Base-by-base conservation (phyloP, 2,797 vertebrate genomes). In the Trichosurus vulpecula region DNA sequence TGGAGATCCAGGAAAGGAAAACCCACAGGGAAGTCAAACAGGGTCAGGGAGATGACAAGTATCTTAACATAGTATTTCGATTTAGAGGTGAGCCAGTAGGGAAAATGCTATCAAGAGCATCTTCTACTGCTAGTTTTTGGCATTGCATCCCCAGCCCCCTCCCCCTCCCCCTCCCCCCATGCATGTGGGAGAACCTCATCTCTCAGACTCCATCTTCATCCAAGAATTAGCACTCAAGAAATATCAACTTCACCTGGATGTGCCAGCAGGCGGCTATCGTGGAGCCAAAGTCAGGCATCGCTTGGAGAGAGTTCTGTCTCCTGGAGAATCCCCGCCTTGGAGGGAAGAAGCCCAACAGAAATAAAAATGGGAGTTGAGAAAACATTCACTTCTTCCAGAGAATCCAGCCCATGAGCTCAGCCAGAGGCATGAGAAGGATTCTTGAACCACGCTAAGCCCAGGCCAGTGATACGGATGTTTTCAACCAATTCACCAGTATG, bases 381-480 rank as follows among this genome's bases (percentile, higher is more conserved):
- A 57, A 16, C 51, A 93, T 57, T 74, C 30, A 92, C 1, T 94
- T 90, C 5, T 81, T 94, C 55, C 58, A 95, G 89, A 51, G 96
- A 94, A 87, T 96, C 97, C 93, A 51, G 95, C 91, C 94, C 25
- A 4, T 16, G 95, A 94, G 61, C 93, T 93, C 91, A 92, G 97
- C 74, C 22, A 95, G 95, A 96, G 90, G 58, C 90, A 1, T 0
- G 94, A 97, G 13, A 0, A 66, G 56, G 95, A 92, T 92, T 94
- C 22, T 58, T 35, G 91, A 54, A 90, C 29, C 29, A 92, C 89
- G 92, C 58, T 35, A 51, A 54, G 35, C 92, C 92, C 1, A 41
- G 56, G 96, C 95, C 96, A 16, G 91, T 3, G 13, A 56, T 57
- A 91, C 0, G 61, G 94, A 58, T 94, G 74, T 29, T 58, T 95